A percentile compares a stretch with the other conserved stretches of the same genome.
Conservation (phyloP, 1,140 invertebrate species). For the Rhyacophila brunnea region DNA sequence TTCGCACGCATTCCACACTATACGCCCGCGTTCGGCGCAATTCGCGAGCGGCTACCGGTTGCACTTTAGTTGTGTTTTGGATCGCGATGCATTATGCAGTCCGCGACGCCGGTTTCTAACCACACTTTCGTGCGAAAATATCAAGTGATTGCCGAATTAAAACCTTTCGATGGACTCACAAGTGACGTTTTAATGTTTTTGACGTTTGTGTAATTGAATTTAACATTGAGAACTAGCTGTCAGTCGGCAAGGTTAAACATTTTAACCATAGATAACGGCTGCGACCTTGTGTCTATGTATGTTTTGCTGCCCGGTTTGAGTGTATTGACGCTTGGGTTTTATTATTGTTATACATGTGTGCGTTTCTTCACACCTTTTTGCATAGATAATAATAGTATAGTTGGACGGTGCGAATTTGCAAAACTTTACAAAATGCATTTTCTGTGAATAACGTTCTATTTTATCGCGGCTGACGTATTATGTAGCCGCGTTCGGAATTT, state of each 20-base stretch:
- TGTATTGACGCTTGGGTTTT: too few species aligned
- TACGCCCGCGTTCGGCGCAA: neutral
- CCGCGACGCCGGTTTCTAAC: neutral
- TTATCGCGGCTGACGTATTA: too few species aligned
- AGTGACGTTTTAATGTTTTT: neutral
- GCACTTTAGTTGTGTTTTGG: slow-evolving; percentile 1
- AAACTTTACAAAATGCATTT: too few species aligned
- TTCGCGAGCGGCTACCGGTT: neutral
- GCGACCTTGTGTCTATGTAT: slow-evolving; percentile 15
- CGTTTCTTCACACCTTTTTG: too few species aligned
- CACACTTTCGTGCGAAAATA: neutral
- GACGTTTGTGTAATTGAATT: neutral
- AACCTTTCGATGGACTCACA: too few species aligned
- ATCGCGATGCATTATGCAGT: neutral
- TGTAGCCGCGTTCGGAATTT: too few species aligned
- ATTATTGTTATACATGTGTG: too few species aligned
- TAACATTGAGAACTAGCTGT: neutral
- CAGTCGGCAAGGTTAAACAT: slow-evolving; percentile 13
- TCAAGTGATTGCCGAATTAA: too few species aligned
- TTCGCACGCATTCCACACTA: neutral
- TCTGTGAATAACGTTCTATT: too few species aligned
- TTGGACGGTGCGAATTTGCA: too few species aligned
- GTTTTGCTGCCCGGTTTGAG: too few species aligned
- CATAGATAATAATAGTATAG: too few species aligned
- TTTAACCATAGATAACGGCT: slow-evolving; percentile 25